Percentiles rank a stretch among this genome's conserved stretches.
These are phyloP conservation scores for Ciconia maguari DNA, from an alignment of 2,113 vertebrate species.

Conservation along the genomic window DNA sequence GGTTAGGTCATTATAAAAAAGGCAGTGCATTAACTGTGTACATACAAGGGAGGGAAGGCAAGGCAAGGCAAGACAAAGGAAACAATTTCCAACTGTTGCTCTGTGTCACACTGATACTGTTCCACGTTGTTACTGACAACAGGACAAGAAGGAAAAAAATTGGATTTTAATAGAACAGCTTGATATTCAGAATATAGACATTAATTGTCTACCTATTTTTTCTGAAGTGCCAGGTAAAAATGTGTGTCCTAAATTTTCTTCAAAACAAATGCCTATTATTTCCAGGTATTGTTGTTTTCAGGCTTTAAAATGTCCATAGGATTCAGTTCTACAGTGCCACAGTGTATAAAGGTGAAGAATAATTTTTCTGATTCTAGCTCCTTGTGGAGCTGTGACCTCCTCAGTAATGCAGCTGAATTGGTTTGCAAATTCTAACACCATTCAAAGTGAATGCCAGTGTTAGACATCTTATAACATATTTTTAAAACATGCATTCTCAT, in stretches of 20 bases:
- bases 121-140: background rate
- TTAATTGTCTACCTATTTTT: background rate
- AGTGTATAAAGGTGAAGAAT: background rate
- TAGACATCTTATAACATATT: background rate
- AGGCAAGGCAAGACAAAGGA: background rate
- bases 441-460: background rate
- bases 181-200: background rate
- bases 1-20: background rate
- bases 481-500: background rate
- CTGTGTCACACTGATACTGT: background rate
- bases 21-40: background rate
- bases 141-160: background rate
- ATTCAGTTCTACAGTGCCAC: background rate
- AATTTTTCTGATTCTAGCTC: background rate
- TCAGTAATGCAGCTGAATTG: background rate
- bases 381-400: background rate
- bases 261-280: background rate
- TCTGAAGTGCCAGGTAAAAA: background rate
- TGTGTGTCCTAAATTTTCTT: background rate
- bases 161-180: background rate
- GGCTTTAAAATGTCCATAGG: background rate
- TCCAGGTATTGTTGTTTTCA: background rate
- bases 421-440: background rate
- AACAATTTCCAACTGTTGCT: background rate
- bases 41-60: accelerated